Evolutionary conservation across 2,113 vertebrate species (phyloP), one percentile per base, ranked within the genome.

Genomic region (Alouatta palliata): DNA sequence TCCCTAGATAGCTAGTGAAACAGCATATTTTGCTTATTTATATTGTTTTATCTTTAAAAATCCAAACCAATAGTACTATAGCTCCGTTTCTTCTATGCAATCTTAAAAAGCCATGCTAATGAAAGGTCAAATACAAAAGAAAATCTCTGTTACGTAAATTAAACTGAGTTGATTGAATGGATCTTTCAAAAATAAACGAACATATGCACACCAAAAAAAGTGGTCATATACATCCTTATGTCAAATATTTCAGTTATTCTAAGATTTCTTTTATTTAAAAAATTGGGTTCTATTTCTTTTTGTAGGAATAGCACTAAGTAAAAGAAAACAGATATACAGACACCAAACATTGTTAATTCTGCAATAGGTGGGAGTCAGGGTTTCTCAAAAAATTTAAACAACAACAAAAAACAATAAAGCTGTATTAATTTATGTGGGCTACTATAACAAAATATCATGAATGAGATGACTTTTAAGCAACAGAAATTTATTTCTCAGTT

Each of bases 261-360:
- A 88, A 94, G 64, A 76, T 92, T 92, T 90, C 75, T 96, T 81
- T 86, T 96, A 87, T 92, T 93, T 93, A 56, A 91, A 94, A 71
- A 98, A 96, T 95, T 0, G 43, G 40, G 21, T 16, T 25, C 10
- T 43, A 11, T 61, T 32, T 19, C 84, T 97, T 95, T 96, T 91
- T 96, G 87, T 19, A 85, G 87, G 88, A 83, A 94, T 35, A 73
- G 21, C 45, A 71, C 12, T 3, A 58, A 97, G 58, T 71, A 86
- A 89, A 96, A 77, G 70, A 10, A 95, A 61, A 91, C 12, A 27
- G 64, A 81, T 87, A 64, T 52, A 52, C 14, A 70, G 5, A 8
- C 4, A 77, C 2, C 32, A 61, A 80, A 40, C 61, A 64, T 64
- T 87, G 8, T 11, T n/a, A n/a, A 52, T 80, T 87, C 14, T 79